Percentiles rank a stretch among this genome's conserved stretches.
These are phyloP conservation scores for Cantharis rufa DNA, from an alignment of 2,888 invertebrate genomes.

Conservation along the genomic window DNA sequence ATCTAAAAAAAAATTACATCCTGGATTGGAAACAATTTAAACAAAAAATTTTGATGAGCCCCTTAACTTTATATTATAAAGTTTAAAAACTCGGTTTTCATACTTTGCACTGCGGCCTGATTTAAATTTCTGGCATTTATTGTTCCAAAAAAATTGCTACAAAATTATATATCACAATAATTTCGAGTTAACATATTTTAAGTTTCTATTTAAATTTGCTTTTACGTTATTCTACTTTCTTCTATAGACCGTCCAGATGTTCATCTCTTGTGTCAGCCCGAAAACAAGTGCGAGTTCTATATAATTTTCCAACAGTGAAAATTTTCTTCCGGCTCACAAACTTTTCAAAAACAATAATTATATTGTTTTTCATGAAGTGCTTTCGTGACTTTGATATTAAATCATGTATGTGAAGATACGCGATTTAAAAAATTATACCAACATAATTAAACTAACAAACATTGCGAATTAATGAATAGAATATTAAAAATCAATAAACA, in stretches of 20 bases:
- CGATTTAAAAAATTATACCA: neutral
- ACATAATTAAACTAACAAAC: neutral
- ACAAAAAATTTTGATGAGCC: neutral
- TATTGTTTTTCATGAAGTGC: neutral
- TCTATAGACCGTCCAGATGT: neutral
- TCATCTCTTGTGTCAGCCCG: neutral
- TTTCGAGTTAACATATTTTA: neutral
- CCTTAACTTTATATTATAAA: neutral
- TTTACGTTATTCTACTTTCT: neutral
- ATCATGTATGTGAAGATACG: neutral
- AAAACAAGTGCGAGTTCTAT: neutral
- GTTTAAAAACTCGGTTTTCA: neutral
- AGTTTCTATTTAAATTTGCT: neutral
- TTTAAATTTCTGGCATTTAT: neutral
- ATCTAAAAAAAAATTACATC: neutral
- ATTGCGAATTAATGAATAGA: neutral
- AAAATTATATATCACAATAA: neutral
- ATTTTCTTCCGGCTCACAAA: neutral
- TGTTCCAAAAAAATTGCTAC: neutral
- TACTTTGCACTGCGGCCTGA: neutral
- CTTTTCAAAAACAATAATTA: neutral
- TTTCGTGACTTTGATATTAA: neutral
- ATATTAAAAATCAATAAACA: too few relatives aligned
- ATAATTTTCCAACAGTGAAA: neutral
- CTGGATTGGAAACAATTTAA: neutral